phyloP scores from a whole-genome alignment of 37 sponge, comb jelly and placozoan genomes.

The Mnemiopsis leidyi region DNA sequence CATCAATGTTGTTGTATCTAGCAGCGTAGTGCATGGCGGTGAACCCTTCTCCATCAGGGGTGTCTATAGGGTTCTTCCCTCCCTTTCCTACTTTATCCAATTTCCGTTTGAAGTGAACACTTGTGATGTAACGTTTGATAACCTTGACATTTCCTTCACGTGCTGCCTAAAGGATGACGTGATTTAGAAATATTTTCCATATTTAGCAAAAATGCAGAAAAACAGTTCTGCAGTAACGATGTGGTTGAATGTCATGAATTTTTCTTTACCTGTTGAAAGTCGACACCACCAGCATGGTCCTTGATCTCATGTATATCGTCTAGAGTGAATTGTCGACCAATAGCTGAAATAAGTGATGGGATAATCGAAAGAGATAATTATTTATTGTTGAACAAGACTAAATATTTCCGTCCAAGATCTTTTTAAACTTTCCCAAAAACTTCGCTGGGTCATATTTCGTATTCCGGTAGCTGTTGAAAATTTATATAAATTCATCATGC shows the following conservation, averaged over 20 bases:
- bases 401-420: too few species aligned
- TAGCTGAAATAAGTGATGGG: conserved; percentile 14
- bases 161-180: too few species aligned
- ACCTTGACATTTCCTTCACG: conserved; percentile 25
- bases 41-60: conserved; percentile 31
- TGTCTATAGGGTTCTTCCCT: conserved; percentile 48
- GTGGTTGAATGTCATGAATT: too few species aligned
- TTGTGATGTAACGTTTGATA: not conserved
- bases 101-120: not conserved
- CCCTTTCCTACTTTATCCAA: conserved; percentile 25
- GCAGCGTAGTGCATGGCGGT: conserved; percentile 58
- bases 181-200: too few species aligned
- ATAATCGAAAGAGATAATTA: too few species aligned
- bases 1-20: conserved; percentile 53
- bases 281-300: not conserved
- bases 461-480: too few species aligned
- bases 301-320: not conserved
- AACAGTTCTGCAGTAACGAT: too few species aligned
- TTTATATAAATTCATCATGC: too few species aligned
- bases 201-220: too few species aligned
- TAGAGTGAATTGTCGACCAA: not conserved
- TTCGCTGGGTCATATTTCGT: too few species aligned
- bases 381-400: too few species aligned
- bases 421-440: too few species aligned
- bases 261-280: conserved; percentile 51